Evolutionary conservation across 2,113 vertebrate species (phyloP).

Genomic region (Brachyistius frenatus): DNA sequence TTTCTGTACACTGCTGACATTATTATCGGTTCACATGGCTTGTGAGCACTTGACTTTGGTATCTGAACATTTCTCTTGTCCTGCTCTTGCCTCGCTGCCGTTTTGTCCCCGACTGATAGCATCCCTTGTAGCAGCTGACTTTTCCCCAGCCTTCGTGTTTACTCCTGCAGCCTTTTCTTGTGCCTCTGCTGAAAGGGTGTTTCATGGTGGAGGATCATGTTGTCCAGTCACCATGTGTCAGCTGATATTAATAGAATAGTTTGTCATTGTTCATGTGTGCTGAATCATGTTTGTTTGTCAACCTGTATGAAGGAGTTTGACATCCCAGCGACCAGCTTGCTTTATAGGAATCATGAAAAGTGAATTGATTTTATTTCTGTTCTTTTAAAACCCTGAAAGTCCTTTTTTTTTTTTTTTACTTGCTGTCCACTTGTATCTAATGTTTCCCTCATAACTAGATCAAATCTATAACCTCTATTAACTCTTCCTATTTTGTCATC

Average conservation of each 20-base stretch:
- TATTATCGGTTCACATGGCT: slow-evolving; percentile 43
- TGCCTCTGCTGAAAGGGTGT: slow-evolving; percentile 41
- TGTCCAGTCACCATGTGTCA: slow-evolving; percentile 28
- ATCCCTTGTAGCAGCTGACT: slow-evolving; percentile 45
- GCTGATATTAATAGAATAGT: slow-evolving; percentile 43
- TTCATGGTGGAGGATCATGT: slow-evolving; percentile 51
- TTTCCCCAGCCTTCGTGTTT: slow-evolving; percentile 41
- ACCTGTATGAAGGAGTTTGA: neutral
- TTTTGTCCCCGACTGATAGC: slow-evolving; percentile 32
- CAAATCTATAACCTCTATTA: neutral
- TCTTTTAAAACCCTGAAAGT: neutral
- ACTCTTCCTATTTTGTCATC: slow-evolving; percentile 7
- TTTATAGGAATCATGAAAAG: neutral
- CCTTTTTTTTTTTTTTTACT: slow-evolving; percentile 3
- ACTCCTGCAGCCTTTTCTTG: slow-evolving; percentile 39
- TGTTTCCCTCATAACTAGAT: slow-evolving; percentile 25
- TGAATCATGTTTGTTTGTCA: slow-evolving; percentile 14
- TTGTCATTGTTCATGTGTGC: slow-evolving; percentile 21
- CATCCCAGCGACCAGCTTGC: slow-evolving; percentile 2
- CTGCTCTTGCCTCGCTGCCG: slow-evolving; percentile 18
- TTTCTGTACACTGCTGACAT: slow-evolving; percentile 29
- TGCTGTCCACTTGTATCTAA: neutral
- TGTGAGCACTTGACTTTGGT: slow-evolving; percentile 41
- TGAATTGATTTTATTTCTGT: neutral
- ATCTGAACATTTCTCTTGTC: slow-evolving; percentile 41